Evolutionary conservation across 2,888 invertebrate genomes (phyloP), one percentile per base, ranked within the genome.

Genomic region (Desoria tigrina): DNA sequence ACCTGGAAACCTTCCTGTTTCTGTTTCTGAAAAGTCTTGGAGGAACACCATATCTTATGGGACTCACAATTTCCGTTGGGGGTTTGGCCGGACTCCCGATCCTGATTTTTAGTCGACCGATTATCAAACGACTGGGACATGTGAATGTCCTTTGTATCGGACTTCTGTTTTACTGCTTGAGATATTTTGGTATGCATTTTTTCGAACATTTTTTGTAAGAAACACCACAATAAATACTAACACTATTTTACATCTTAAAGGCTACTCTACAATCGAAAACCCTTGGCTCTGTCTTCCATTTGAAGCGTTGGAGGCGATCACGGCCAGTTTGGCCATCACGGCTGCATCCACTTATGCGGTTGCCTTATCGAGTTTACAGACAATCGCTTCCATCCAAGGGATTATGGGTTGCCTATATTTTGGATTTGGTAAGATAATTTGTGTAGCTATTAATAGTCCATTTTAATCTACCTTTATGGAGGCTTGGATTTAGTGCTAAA

Each of bases 1-100:
- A 88, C 80, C 86, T 90, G 74, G 90, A 90, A 80, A 90, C 88
- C 74, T 90, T 90, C 81, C 82, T 90, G 28, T 90, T 90, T 80
- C 90, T 90, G 88, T 82, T 90, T 67, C 84, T 90, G 32, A 88
- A 90, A 79, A 89, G 90, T 79, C 81, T 90, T 69, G 89, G 89
- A 3, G 89, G 86, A 0, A 87, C 88, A 0, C 85, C 88, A 56
- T 87, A 88, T 0, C 82, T 90, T 62, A 90, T 90, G 90, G 90
- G 90, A 16, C 84, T 90, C 73, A 90, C 90, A 0, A 87, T 90
- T 76, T 89, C 90, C 0, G 88, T 90, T 58, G 89, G 89, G 1
- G 89, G 89, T 14, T 82, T 89, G 7, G 87, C 89, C 1, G 90
- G 90, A 0, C 84, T 90, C 56, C 90, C 90, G 0, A 82, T 90